A percentile compares a stretch with the other conserved stretches of the same genome.
Conservation (phyloP, 2,888 invertebrate genomes). For the Dioctria rufipes region DNA sequence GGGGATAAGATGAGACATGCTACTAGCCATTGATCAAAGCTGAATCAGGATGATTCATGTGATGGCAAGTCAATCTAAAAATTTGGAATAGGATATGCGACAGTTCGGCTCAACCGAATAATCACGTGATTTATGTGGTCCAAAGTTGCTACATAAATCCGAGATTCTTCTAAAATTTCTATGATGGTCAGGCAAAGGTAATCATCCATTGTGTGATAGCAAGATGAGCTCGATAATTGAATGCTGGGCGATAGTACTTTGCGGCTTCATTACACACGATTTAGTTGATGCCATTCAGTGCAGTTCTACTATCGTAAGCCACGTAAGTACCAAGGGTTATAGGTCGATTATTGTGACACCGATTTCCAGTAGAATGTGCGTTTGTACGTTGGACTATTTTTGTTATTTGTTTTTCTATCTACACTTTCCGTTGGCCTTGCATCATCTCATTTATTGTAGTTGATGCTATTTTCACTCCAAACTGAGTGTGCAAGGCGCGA, state of each 20-base stretch:
- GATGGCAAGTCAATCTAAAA: too few relatives aligned
- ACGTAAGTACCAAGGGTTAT: constrained; percentile 42
- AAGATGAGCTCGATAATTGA: constrained; percentile 31
- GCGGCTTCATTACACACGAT: constrained; percentile 21
- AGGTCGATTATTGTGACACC: constrained; percentile 56
- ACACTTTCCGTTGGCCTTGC: constrained; percentile 52
- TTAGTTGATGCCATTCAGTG: constrained; percentile 16
- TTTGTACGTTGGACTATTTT: too few relatives aligned
- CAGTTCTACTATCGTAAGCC: background rate
- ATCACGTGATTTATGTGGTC: background rate
- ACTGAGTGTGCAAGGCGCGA: constrained; percentile 20
- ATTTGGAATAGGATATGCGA: too few relatives aligned
- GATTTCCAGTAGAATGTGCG: constrained; percentile 16
- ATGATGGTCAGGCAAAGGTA: background rate
- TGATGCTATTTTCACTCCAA: constrained; percentile 4
- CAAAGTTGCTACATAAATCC: constrained; percentile 20
- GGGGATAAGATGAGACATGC: constrained; percentile 1
- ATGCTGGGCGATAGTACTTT: constrained; percentile 17
- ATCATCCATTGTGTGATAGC: background rate
- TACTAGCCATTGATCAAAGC: background rate
- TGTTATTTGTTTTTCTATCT: background rate
- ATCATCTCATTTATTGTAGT: constrained; percentile 52
- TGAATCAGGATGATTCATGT: background rate
- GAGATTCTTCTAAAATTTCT: constrained; percentile 34
- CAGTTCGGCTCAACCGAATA: too few relatives aligned